These are phyloP conservation scores for Halocaridina rubra DNA, from an alignment of 2,888 invertebrate genomes.

Conservation along the genomic window DNA sequence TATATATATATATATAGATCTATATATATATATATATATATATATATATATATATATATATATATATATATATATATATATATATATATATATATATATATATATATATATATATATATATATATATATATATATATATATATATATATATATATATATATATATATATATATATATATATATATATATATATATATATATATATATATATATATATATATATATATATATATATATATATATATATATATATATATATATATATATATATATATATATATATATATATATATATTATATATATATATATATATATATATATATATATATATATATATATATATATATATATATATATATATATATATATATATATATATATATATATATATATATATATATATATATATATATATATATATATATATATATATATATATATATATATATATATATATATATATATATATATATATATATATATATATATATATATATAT, in stretches of 20 bases:
- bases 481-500: conserved; percentile 2
- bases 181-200: too few species aligned
- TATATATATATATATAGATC: too few species aligned
- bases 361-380: conserved; percentile 4
- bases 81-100: too few species aligned
- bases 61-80: too few species aligned
- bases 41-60: too few species aligned
- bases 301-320: background rate
- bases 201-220: too few species aligned
- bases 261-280: conserved; percentile 12
- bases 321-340: background rate
- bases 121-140: too few species aligned
- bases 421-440: background rate
- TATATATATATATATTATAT: background rate
- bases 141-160: too few species aligned
- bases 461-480: conserved; percentile 6
- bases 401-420: conserved; percentile 16
- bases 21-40: too few species aligned
- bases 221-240: background rate
- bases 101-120: too few species aligned
- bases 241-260: background rate
- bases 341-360: background rate
- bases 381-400: conserved; percentile 11
- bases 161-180: too few species aligned
- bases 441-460: background rate